These are phyloP conservation scores for Coptotermes formosanus DNA, from an alignment of 1,140 invertebrate species.

Conservation along the genomic window DNA sequence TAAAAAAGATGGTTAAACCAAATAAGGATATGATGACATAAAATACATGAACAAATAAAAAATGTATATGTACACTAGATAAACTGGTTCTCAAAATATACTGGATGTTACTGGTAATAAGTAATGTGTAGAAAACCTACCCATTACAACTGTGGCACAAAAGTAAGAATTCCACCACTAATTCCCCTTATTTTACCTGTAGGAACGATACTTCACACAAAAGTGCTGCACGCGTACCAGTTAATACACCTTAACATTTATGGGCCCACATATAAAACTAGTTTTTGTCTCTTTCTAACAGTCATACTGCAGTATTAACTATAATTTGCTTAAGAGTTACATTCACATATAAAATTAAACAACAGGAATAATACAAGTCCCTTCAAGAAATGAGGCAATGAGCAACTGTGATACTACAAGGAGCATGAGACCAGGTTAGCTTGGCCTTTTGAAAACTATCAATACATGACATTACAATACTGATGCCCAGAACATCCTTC, in stretches of 20 bases:
- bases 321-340: not conserved
- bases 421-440: not conserved
- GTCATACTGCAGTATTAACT: not conserved
- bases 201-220: not conserved
- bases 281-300: not conserved
- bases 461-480: not conserved
- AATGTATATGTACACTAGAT: not conserved
- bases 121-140: too few relatives aligned
- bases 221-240: not conserved
- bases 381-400: not conserved
- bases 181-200: not conserved
- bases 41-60: not conserved
- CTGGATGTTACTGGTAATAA: not conserved
- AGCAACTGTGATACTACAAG: not conserved
- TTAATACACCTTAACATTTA: not conserved
- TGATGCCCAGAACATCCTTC: not conserved
- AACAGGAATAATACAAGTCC: not conserved
- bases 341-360: not conserved
- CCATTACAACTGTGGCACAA: too few relatives aligned
- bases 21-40: not conserved
- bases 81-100: not conserved
- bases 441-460: not conserved
- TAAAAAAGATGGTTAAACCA: not conserved
- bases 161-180: not conserved
- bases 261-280: not conserved